Evolutionary conservation across 92 coral and sea anemone species (phyloP), one percentile per base, ranked within the genome.

Genomic region (Siderastrea radians): DNA sequence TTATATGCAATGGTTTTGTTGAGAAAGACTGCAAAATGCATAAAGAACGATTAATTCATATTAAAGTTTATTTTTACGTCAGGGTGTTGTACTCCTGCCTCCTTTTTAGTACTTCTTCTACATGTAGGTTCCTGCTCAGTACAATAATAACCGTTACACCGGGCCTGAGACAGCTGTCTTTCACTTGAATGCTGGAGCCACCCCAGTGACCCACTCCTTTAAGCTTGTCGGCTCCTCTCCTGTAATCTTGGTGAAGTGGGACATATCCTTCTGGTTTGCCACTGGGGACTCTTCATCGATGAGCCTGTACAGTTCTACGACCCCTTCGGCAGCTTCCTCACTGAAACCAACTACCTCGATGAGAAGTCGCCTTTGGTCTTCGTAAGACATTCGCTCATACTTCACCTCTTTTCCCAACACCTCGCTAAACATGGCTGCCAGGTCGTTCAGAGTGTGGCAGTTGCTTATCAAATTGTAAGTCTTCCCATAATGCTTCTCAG

Each of bases 401-500:
- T 66, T 86, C 1, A 94, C 72, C 4, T 78, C 71, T 62, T 84
- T 88, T 38, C 92, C 89, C 59, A 94, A 87, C 13, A 72, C 90
- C 49, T 81, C 75, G 48, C 91, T 82, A 70, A 92, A 74, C 6
- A 88, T 86, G 50, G 64, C 65, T 54, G 93, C 78, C 7, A 89
- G 79, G 16, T 86, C 95, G 51, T 79, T 75, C 61, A 92, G 72
- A 12, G 97, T 85, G 71, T 92, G 91, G 48, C 90, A 77, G 87
- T 92, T 93, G 75, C 97, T 92, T 17, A 94, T 85, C 48, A 94
- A 17, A 68, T 82, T 82, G 83, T 92, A 94, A 0, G 86, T 86
- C 65, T 94, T 92, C 59, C 95, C 97, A 74, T 88, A 92, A 68
- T 94, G 95, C 89, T 83, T 94, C 75, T 81, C 81, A 8, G 92